phyloP scores from a whole-genome alignment of 2,113 vertebrate species.

The Chamaetylas fuelleborni region DNA sequence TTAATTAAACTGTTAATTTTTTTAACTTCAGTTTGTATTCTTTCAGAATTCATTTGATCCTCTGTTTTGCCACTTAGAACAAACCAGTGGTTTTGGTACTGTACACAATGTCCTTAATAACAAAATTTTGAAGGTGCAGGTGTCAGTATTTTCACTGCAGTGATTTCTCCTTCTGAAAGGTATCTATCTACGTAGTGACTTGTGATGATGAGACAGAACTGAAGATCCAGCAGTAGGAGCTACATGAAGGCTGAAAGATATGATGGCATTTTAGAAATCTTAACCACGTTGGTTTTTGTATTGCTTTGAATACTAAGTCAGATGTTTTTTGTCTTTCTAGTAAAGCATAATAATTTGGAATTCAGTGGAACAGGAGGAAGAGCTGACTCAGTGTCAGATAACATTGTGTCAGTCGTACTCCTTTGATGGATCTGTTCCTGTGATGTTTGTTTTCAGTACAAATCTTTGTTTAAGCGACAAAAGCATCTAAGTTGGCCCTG shows the following conservation, averaged over 20 bases:
- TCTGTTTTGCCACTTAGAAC: neutral
- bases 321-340: neutral
- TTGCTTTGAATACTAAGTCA: neutral
- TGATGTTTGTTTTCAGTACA: neutral
- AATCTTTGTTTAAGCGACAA: neutral
- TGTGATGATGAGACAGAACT: neutral
- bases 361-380: neutral
- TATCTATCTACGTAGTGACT: neutral
- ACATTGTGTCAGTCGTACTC: neutral
- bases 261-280: neutral
- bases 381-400: neutral
- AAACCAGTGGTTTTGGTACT: neutral
- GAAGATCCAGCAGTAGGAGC: neutral
- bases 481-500: neutral
- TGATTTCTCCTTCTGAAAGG: neutral
- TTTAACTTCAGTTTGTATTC: neutral
- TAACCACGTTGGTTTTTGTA: neutral
- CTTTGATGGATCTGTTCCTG: neutral
- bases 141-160: neutral
- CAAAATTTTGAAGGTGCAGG: neutral
- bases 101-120: fast-evolving
- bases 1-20: neutral
- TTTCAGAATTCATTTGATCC: neutral
- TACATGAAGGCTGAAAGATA: neutral
- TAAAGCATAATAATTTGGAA: neutral